Percentiles rank a stretch among this genome's conserved stretches.
phyloP scores from a whole-genome alignment of 2,113 vertebrate species.

The Thunnus maccoyii region DNA sequence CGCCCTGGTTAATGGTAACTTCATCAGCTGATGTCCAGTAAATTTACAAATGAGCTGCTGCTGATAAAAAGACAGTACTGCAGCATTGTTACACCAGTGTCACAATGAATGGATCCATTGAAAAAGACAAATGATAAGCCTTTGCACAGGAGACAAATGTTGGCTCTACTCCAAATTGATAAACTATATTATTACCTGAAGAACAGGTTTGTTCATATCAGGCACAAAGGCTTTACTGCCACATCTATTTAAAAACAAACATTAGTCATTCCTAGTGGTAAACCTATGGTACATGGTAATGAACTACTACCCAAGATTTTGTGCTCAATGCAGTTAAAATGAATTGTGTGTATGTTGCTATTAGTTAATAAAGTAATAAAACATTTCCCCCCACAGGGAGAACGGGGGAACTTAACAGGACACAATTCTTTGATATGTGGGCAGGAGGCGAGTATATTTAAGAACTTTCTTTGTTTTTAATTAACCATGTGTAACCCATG shows the following conservation, averaged over 20 bases:
- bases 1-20: slow-evolving; percentile 92
- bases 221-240: no score
- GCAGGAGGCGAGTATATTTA: slow-evolving; percentile 88
- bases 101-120: no score
- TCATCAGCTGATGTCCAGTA: neutral
- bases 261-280: no score
- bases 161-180: no score
- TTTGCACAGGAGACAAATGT: no score
- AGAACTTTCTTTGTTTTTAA: neutral
- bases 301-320: no score
- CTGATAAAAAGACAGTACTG: neutral
- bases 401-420: slow-evolving; percentile 88
- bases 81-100: neutral
- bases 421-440: slow-evolving; percentile 94
- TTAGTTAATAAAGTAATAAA: neutral
- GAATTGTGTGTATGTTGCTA: neutral
- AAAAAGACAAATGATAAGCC: no score
- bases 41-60: neutral
- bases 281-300: no score
- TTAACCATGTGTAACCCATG: neutral
- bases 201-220: no score
- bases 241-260: no score
- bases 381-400: slow-evolving; percentile 82
- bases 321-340: no score
- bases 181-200: no score